These are phyloP conservation scores for Parazoanthus swiftii DNA, from an alignment of 92 coral and sea anemone genomes.

Conservation along the genomic window DNA sequence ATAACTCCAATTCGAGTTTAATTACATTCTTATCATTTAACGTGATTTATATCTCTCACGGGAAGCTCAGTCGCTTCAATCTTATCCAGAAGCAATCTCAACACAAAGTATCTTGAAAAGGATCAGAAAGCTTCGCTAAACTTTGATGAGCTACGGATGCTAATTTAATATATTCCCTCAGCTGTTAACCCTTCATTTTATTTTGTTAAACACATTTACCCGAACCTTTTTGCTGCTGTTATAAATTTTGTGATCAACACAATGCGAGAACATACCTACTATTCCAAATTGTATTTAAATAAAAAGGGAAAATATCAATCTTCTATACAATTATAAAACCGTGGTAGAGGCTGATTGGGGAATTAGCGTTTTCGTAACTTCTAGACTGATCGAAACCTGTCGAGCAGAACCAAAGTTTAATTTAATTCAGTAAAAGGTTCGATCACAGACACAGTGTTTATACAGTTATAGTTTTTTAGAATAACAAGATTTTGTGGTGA, in stretches of 20 bases:
- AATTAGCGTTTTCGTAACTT: too few species aligned
- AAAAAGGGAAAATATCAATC: too few species aligned
- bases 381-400: not conserved
- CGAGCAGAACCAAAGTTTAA: not conserved
- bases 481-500: too few species aligned
- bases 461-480: too few species aligned
- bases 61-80: not conserved
- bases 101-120: not conserved
- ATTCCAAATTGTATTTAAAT: not conserved
- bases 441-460: too few species aligned
- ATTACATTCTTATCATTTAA: not conserved
- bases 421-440: too few species aligned
- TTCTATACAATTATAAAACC: not conserved
- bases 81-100: not conserved
- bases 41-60: not conserved
- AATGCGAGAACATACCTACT: not conserved
- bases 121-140: not conserved
- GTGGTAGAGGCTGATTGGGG: too few species aligned
- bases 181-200: not conserved
- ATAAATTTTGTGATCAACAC: not conserved
- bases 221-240: too few species aligned
- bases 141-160: not conserved
- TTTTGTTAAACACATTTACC: not conserved
- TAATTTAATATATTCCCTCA: not conserved
- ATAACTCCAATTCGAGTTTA: constrained; percentile 8